phyloP scores from a whole-genome alignment of 2,888 invertebrate species.

The Elegia similella region DNA sequence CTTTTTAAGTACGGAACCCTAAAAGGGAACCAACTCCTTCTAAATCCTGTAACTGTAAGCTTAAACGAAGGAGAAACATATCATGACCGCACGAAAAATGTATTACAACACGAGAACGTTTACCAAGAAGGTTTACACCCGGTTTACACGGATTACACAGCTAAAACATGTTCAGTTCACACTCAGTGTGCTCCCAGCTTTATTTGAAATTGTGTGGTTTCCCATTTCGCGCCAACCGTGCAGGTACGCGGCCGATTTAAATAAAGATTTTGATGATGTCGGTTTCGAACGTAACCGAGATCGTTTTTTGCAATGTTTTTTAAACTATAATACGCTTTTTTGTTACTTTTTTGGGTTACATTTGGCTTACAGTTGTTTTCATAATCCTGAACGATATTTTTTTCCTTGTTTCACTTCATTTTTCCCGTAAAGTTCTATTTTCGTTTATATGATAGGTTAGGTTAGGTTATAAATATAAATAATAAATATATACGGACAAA shows the following conservation, averaged over 20 bases:
- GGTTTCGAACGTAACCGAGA: background rate
- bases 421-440: too few species aligned
- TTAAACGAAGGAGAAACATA: too few species aligned
- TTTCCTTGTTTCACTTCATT: too few species aligned
- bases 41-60: too few species aligned
- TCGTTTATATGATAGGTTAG: too few species aligned
- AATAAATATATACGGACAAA: too few species aligned
- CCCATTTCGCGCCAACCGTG: slow-evolving; percentile 4
- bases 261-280: slow-evolving; percentile 3
- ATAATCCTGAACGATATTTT: too few species aligned
- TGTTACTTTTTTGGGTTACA: background rate
- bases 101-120: background rate
- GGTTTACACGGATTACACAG: background rate
- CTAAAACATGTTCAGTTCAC: background rate
- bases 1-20: too few species aligned
- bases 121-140: background rate
- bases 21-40: too few species aligned
- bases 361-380: too few species aligned
- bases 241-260: background rate
- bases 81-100: too few species aligned
- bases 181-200: background rate
- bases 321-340: background rate
- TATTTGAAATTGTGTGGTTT: slow-evolving; percentile 5
- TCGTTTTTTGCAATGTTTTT: background rate
- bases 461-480: too few species aligned